Evolutionary conservation across 2,888 invertebrate species (phyloP), one percentile per base, ranked within the genome.

Genomic region (Conops quadrifasciatus): DNA sequence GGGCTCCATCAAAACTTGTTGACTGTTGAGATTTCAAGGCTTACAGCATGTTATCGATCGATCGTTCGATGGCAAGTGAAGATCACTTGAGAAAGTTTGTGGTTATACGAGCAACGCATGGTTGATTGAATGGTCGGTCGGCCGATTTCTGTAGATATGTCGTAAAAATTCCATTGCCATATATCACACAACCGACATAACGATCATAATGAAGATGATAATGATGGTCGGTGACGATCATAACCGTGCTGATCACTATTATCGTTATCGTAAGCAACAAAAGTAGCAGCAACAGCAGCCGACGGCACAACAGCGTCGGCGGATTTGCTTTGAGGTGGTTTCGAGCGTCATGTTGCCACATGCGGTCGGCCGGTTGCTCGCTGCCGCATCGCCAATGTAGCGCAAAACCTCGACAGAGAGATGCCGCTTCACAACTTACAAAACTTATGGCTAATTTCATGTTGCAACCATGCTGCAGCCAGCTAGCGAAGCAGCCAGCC

Each of bases 361-460:
- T 67, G 67, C 36, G 67, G 43, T 58, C 26, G 51, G 19, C 11
- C 65, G 24, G 19, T 36, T 36, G 36, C 9, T 5, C 16, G 49
- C 49, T 5, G n/a, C 49, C 16, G 2, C 49, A 13, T 49, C 49
- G 36, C 9, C 24, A 65, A 9, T 36, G 11, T 26, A 49, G n/a
- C 13, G n/a, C 11, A 65, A 30, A 51, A 24, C 53, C 53, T 56
- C 58, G 28, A 58, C 26, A 28, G 30, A 67, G 30, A 58, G 45
- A 28, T 58, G 67, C 67, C 67, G 67, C 58, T 21, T 36, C 67
- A 78, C 74, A 78, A 81, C 80, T 80, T 80, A 36, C 81, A 77
- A 81, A 80, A 76, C 79, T 80, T 79, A 77, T 63, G 77, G 80
- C 80, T 80, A 80, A 80, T 80, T 80, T 80, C 36, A 45, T 59